Percentiles rank a stretch among this genome's conserved stretches.
Evolutionary conservation across 2,113 vertebrate species (phyloP).

Genomic region (Lonchura striata): DNA sequence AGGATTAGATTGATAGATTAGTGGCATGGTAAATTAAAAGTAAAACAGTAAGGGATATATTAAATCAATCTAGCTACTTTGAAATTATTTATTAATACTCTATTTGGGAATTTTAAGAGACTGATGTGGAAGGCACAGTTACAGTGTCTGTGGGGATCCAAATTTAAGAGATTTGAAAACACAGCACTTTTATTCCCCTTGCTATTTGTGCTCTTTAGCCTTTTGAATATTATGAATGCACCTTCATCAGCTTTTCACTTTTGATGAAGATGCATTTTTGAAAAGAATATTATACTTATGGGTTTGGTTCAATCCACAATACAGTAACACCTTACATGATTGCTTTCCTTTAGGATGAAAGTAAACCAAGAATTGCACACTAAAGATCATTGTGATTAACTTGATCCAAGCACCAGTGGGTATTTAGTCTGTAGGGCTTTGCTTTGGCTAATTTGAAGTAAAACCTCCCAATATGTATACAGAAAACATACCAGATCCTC

Average conservation of each 20-base stretch:
- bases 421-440: not conserved
- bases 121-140: not conserved
- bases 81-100: constrained; percentile 49
- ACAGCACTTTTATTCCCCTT: fast-evolving
- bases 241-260: not conserved
- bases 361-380: not conserved
- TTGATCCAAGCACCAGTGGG: not conserved
- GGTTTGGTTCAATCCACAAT: not conserved
- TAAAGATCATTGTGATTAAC: not conserved
- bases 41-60: constrained; percentile 38
- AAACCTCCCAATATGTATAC: not conserved
- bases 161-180: not conserved
- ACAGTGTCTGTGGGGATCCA: not conserved
- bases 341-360: not conserved
- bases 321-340: not conserved
- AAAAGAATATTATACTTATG: not conserved
- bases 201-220: not conserved
- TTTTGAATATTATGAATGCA: not conserved
- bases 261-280: not conserved
- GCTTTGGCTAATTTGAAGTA: not conserved
- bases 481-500: not conserved
- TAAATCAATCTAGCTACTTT: constrained; percentile 44
- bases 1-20: constrained; percentile 65
- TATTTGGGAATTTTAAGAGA: constrained; percentile 24
- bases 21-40: constrained; percentile 61